phyloP scores from a whole-genome alignment of 2,797 vertebrate species.

The Erpetoichthys calabaricus region DNA sequence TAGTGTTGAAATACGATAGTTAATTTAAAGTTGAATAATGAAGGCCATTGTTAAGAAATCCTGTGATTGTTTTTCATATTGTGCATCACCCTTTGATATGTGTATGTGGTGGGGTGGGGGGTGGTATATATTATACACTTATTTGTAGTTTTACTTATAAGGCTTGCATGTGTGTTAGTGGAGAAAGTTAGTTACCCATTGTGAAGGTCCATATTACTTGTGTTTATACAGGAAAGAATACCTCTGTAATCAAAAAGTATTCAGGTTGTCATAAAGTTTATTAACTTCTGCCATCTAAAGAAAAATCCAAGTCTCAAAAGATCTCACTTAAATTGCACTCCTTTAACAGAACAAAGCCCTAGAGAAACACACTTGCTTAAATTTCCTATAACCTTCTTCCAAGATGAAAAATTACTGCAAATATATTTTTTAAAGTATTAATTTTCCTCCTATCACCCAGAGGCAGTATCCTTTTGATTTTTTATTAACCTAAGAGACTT shows the following conservation, averaged over 20 bases:
- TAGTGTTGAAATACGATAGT: no score
- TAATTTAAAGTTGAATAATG: no score
- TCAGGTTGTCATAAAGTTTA: constrained; percentile 13
- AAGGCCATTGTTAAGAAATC: no score
- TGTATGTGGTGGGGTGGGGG: no score
- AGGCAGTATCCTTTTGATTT: constrained; percentile 10
- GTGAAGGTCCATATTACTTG: no score
- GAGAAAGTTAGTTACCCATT: no score
- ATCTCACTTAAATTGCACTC: constrained; percentile 16
- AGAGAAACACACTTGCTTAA: constrained; percentile 8
- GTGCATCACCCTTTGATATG: no score
- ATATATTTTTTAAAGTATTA: constrained; percentile 9
- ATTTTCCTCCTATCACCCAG: constrained; percentile 11
- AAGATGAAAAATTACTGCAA: constrained; percentile 6
- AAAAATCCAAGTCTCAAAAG: constrained; percentile 1
- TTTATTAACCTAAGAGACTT: constrained; percentile 10
- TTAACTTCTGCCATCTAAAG: constrained; percentile 11
- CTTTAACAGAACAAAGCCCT: constrained; percentile 8
- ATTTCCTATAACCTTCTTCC: constrained; percentile 2
- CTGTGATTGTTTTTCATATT: no score
- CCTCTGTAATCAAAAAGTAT: constrained; percentile 14
- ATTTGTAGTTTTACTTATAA: constrained; percentile 1
- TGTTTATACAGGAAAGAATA: constrained; percentile 11
- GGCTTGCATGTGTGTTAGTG: not conserved
- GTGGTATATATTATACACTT: not conserved